Base-by-base conservation (phyloP, 2,797 vertebrate species). In the Onychomys leucogaster region DNA sequence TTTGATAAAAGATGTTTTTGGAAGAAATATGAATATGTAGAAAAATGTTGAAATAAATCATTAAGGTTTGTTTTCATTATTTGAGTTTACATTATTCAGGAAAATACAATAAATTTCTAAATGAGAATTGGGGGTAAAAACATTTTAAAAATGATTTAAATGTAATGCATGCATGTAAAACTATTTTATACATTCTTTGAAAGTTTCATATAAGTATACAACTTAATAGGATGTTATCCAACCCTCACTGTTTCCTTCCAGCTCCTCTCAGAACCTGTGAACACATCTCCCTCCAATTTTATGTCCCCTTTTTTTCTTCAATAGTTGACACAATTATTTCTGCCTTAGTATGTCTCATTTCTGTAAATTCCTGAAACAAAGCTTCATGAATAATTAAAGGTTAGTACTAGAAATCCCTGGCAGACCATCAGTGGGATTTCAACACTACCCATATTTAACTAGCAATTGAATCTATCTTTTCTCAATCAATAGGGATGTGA, bases 311-410 rank as follows among this genome's bases (percentile, higher is more conserved):
- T 71, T 27, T 27, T 67, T 5, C 13, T 37, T 96, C 94, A 90
- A 87, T 10, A 21, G 41, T 94, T 98, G 96, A 92, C 63, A 63
- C 7, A 84, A 71, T 6, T 0, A 49, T 1, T 97, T 98, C 97
- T 96, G 29, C 98, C 92, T 92, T 91, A 97, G 98, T 94, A 92
- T 85, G n/a, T 73, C n/a, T 98, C 97, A 97, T 87, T 97, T 93
- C 77, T 96, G 52, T 73, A 95, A 98, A 91, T 16, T 71, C 55
- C 96, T 95, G 89, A 95, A 97, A 83, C 91, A 97, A 98, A 98
- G 95, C 81, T n/a, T 25, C 61, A 97, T 98, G 41, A 95, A 97
- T 98, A 98, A 98, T 98, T 98, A 96, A 97, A 98, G 96, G 92
- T 93, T 97, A 87, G 80, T 93, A 75, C 41, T 55, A 97, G 96